Base-by-base conservation (phyloP, 2,113 vertebrate genomes). In the Nicator chloris region DNA sequence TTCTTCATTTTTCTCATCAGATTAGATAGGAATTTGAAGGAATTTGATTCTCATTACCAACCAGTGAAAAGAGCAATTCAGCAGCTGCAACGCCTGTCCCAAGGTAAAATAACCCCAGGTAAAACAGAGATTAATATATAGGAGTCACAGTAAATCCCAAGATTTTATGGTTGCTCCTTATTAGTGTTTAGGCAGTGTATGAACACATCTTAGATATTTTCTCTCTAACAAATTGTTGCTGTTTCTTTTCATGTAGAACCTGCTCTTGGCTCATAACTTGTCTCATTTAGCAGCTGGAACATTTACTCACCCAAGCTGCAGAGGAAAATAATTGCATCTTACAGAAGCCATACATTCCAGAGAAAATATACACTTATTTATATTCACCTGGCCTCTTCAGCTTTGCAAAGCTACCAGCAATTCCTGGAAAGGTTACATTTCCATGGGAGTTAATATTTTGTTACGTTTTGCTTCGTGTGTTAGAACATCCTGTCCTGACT, bases 281-380 rank as follows among this genome's bases (percentile, higher is more conserved):
- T 65, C 88, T 95, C 66, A 44, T 85, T 94, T 95, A 94, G 95
- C 81, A 94, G 82, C 87, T 78, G 79, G 69, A 78, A 35, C 75
- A 89, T 86, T 94, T 95, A 96, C 81, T 70, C 75, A 49, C 60
- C 49, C 50, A 23, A 93, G 76, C 88, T 89, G 83, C 93, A 87
- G 75, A 86, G 81, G 40, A 60, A 69, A 92, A 77, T 73, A 87
- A 56, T 49, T 93, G 79, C 82, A 89, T 95, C 73, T 88, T 90
- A 69, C 79, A 92, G 63, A 94, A 96, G 35, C 57, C 31, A 4
- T 80, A 45, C 68, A 64, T 88, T 94, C 75, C 68, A 91, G 86
- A 70, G 50, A 75, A 93, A 73, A 21, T 85, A 78, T 73, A 45
- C 59, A 37, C 37, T 66, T 91, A 18, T 37, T 84, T 75, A 44